These are phyloP conservation scores for Drosophila macrospina DNA, from an alignment of 2,888 invertebrate species.

Conservation along the genomic window DNA sequence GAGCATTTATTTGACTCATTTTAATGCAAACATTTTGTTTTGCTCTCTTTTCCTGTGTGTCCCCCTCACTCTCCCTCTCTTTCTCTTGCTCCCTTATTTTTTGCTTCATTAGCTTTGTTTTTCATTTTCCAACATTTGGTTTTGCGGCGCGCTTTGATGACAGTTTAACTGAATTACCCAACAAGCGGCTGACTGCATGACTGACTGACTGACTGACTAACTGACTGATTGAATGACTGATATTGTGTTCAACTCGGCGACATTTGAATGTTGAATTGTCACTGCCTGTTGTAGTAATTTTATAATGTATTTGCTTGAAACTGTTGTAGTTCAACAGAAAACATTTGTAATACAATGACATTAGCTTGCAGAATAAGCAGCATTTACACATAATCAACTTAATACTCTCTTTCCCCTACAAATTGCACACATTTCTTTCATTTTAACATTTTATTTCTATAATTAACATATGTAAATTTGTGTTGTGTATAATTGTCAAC, in stretches of 20 bases:
- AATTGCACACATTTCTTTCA: too few species aligned
- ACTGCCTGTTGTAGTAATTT: too few species aligned
- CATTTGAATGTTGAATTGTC: background rate
- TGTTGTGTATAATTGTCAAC: too few species aligned
- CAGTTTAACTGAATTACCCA: conserved; percentile 10
- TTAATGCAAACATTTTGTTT: conserved; percentile 45
- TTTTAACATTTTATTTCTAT: too few species aligned
- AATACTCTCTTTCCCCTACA: too few species aligned
- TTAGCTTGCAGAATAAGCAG: too few species aligned
- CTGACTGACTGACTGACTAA: background rate
- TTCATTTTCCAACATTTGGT: conserved; percentile 18
- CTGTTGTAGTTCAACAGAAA: background rate
- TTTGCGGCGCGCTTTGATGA: conserved; percentile 49
- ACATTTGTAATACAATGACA: too few species aligned
- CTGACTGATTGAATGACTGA: background rate
- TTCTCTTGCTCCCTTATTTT: background rate
- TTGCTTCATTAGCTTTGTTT: conserved; percentile 41
- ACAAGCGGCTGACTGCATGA: background rate
- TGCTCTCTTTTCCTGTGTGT: conserved; percentile 1
- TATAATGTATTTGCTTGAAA: too few species aligned
- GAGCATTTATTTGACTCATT: conserved; percentile 42
- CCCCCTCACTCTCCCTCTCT: background rate
- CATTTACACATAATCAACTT: too few species aligned
- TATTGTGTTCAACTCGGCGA: conserved; percentile 8
- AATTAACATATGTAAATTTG: too few species aligned